Percentiles rank a stretch among this genome's conserved stretches.
phyloP scores from a whole-genome alignment of 2,113 vertebrate species.

The human (Homo sapiens) region DNA sequence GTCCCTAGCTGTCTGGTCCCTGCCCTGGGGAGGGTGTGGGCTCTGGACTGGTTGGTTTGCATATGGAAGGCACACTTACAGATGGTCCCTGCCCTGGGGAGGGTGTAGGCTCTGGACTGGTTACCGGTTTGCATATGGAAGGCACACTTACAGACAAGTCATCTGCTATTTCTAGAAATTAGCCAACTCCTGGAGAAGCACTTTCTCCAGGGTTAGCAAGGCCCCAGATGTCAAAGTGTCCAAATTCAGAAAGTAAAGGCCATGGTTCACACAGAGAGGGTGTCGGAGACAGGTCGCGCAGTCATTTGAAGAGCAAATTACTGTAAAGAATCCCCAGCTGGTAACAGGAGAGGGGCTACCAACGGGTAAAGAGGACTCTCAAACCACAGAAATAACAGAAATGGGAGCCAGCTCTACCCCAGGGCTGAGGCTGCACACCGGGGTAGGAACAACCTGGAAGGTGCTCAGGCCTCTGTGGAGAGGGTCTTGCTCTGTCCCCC shows the following conservation, averaged over 20 bases:
- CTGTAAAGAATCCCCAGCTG: background rate
- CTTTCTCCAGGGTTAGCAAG: background rate
- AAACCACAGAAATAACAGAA: background rate
- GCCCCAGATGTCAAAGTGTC: background rate
- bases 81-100: background rate
- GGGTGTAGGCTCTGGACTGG: background rate
- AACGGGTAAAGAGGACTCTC: background rate
- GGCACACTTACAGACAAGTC: background rate
- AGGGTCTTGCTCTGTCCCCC: background rate
- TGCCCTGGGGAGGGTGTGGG: background rate
- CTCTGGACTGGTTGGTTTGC: background rate
- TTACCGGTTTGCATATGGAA: background rate
- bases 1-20: background rate
- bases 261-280: background rate
- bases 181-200: background rate
- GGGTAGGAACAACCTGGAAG: background rate
- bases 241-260: background rate
- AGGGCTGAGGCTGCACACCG: background rate
- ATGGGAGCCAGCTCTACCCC: background rate
- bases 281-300: background rate
- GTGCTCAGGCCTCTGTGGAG: background rate
- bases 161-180: background rate
- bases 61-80: background rate
- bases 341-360: background rate
- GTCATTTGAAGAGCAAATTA: background rate